These are phyloP conservation scores for Mohoua ochrocephala DNA, from an alignment of 2,113 vertebrate species.

Conservation along the genomic window DNA sequence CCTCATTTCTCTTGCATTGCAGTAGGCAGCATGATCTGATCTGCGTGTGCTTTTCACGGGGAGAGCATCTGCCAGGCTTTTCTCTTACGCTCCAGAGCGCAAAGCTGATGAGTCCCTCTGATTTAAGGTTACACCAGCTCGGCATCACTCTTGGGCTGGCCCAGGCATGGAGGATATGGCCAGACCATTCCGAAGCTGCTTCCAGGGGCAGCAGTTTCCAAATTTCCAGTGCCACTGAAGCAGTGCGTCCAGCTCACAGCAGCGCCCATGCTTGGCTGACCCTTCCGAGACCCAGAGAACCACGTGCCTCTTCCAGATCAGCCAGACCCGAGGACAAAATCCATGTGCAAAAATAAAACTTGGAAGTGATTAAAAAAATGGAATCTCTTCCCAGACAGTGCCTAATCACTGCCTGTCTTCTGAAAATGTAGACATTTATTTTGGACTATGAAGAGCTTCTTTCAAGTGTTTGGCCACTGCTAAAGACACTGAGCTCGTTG, in stretches of 20 bases:
- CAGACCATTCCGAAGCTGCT: background rate
- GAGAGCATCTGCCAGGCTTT: background rate
- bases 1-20: background rate
- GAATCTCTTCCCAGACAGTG: conserved; percentile 32
- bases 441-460: conserved; percentile 2
- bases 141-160: background rate
- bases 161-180: background rate
- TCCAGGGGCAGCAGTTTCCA: background rate
- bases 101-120: background rate
- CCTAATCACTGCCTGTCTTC: conserved; percentile 45
- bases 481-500: background rate
- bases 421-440: conserved; percentile 51
- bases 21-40: background rate
- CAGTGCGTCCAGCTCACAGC: background rate
- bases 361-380: background rate
- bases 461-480: background rate
- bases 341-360: background rate
- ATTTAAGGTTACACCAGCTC: background rate
- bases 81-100: rapidly evolving
- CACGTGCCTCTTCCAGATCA: background rate
- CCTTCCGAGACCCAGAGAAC: background rate
- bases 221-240: background rate
- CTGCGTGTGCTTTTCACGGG: background rate
- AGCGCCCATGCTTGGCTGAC: background rate
- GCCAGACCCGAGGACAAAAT: background rate